Evolutionary conservation across 2,797 vertebrate genomes (phyloP).

Genomic region (Picus viridis): DNA sequence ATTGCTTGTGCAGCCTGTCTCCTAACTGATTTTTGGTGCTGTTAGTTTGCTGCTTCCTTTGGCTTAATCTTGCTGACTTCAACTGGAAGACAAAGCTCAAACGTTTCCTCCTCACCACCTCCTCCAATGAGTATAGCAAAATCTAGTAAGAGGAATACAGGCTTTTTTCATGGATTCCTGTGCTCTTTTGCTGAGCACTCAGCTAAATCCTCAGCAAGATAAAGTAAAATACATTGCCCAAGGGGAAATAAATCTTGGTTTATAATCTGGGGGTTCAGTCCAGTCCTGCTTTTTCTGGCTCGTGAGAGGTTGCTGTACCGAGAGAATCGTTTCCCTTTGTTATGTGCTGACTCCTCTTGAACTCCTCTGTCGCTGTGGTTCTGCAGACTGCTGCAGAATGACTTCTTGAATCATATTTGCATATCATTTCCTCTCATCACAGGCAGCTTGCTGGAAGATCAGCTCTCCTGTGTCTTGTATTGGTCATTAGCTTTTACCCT

Average conservation of each 20-base stretch:
- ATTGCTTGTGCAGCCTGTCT: neutral
- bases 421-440: conserved; percentile 41
- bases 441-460: neutral
- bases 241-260: neutral
- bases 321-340: conserved; percentile 21
- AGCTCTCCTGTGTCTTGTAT: neutral
- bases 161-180: neutral
- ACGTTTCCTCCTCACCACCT: neutral
- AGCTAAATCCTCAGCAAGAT: neutral
- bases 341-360: neutral
- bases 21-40: neutral
- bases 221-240: neutral
- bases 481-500: neutral
- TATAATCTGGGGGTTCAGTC: neutral
- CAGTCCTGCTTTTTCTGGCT: neutral
- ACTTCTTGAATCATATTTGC: conserved; percentile 42
- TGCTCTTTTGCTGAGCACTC: neutral
- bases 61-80: neutral
- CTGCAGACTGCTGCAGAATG: conserved; percentile 39
- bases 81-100: neutral
- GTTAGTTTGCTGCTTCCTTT: neutral
- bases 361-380: conserved; percentile 21
- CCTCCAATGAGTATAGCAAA: neutral
- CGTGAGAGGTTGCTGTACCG: neutral
- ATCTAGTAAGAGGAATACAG: neutral